phyloP scores from a whole-genome alignment of 2,888 invertebrate genomes.

The Dichetophora obliterata region DNA sequence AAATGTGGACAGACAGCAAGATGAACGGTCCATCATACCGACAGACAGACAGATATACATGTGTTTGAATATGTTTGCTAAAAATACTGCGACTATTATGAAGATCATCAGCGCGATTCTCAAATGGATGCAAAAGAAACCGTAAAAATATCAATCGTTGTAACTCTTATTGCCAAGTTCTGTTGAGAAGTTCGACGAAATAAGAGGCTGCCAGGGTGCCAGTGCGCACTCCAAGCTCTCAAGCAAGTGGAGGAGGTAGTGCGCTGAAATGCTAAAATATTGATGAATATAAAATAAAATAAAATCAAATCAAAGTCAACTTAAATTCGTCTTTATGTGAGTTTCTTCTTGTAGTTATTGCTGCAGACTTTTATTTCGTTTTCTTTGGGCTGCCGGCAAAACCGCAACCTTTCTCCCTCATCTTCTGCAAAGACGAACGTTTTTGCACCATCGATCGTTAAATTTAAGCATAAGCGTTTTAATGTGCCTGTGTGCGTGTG shows the following conservation, averaged over 20 bases:
- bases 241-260: no score
- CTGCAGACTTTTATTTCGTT: background rate
- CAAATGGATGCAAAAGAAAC: background rate
- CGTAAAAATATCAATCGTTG: constrained; percentile 25
- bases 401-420: background rate
- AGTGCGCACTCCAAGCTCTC: no score
- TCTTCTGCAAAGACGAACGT: background rate
- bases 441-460: constrained; percentile 14
- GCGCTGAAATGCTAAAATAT: constrained; percentile 34
- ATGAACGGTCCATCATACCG: constrained; percentile 11
- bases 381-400: background rate
- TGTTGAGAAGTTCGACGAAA: background rate
- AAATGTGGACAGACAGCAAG: background rate
- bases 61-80: constrained; percentile 28
- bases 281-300: constrained; percentile 52
- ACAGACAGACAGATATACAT: constrained; percentile 15
- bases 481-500: background rate
- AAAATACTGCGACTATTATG: background rate
- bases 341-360: constrained; percentile 25
- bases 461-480: background rate
- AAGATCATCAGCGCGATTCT: constrained; percentile 24
- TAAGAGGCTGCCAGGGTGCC: background rate
- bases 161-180: background rate
- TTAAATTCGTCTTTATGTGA: constrained; percentile 50
- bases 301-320: constrained; percentile 46